Base-by-base conservation (phyloP, 30 jellyfish, hydroid and myxozoan species). In the Aurelia aurita complex sp. Pacific region DNA sequence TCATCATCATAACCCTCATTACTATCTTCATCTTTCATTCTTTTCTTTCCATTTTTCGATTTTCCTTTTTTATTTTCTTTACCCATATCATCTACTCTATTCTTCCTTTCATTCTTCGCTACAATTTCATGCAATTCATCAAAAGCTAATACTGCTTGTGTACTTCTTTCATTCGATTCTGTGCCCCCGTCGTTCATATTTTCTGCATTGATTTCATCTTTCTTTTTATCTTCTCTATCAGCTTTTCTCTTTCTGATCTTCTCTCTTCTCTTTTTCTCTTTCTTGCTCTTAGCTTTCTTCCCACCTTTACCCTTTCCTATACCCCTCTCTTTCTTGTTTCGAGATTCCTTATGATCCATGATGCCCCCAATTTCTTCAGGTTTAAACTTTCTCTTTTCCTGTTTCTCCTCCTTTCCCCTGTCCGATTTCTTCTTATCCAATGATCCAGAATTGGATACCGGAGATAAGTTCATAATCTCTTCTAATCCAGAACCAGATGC, bases 41-140 rank as follows among this genome's bases (percentile, higher is more conserved):
- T 68, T 46, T 77, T 36, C 80, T 71, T 91, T 40, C 16, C 14
- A 13, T 61, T 67, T 38, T 57, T 64, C 74, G 54, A 51, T 71
- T 54, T 36, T 52, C 4, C 53, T 89, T 42, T 60, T 29, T 67
- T 14, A 61, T 16, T 12, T 34, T 16, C 18, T 51, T 67, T 52
- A 16, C 1, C 64, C 33, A 38, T 78, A 66, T n/a, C 75, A 76
- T 59, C 9, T 1, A 33, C 32, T 73, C 35, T 35, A 60, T 62
- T 60, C 40, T 33, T 36, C 35, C 43, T 32, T 17, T 9, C 51
- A 42, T 10, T 54, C 40, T 85, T 78, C 19, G 97, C 83, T 29
- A 94, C 82, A 17, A 94, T 71, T 69, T 94, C 99, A 43, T 89
- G 96, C 23, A 94, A 84, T 52, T 94, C 99, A 80, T 94, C 99